Conservation (phyloP, 1,140 invertebrate species). For the Brachionus asplanchnoidis region DNA sequence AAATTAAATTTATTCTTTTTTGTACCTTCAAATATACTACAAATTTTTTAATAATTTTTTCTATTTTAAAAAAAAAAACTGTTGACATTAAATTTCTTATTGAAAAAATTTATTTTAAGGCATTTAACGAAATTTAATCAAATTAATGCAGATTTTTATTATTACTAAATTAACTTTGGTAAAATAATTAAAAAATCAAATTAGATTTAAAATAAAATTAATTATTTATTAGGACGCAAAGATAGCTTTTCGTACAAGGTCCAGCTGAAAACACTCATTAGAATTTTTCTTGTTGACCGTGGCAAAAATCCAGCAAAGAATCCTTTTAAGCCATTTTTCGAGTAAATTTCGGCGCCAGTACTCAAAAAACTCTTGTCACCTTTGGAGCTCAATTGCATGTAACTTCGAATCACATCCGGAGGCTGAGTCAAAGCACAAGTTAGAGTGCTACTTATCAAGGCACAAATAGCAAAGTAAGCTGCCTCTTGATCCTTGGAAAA, state of each 20-base stretch:
- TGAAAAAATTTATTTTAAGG: no score
- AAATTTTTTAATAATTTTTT: no score
- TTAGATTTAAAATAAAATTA: not conserved
- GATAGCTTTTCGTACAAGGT: conserved; percentile 32
- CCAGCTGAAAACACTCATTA: conserved; percentile 38
- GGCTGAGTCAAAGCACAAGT: conserved; percentile 39
- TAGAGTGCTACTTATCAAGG: not conserved
- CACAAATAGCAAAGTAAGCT: conserved; percentile 18
- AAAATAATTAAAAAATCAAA: not conserved
- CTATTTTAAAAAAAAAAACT: no score
- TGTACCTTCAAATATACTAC: no score
- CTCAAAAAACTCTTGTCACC: not conserved
- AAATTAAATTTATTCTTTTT: no score
- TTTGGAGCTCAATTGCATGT: conserved; percentile 3
- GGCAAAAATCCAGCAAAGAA: conserved; percentile 34
- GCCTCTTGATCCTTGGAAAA: not conserved
- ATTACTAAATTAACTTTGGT: not conserved
- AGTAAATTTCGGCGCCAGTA: not conserved
- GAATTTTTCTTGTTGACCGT: not conserved
- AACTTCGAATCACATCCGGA: conserved; percentile 10
- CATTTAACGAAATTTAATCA: no score
- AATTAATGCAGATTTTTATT: no score
- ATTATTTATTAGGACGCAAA: not conserved
- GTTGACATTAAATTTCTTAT: no score
- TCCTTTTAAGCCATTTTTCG: not conserved